Conservation (phyloP, 2,113 vertebrate species). For the Danionella cerebrum region DNA sequence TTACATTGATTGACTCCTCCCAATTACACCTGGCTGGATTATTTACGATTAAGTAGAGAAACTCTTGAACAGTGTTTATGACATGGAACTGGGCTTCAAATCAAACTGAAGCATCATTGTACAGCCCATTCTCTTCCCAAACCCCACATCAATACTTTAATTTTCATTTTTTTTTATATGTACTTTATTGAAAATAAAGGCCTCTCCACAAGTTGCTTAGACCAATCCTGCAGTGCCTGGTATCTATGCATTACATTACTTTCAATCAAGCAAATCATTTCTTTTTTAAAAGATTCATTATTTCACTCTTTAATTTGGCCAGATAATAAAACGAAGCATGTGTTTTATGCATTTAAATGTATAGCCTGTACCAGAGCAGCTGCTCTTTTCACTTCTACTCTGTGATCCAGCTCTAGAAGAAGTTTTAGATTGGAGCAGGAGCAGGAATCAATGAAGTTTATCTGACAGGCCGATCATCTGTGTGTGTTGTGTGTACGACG, state of each 20-base stretch:
- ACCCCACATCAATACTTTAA: background rate
- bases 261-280: background rate
- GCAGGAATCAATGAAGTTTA: slow-evolving; percentile 7
- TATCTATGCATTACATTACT: background rate
- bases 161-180: background rate
- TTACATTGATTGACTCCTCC: too few relatives aligned
- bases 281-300: background rate
- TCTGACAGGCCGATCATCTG: slow-evolving; percentile 18
- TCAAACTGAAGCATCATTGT: too few relatives aligned
- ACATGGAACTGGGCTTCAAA: too few relatives aligned
- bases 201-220: background rate
- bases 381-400: background rate
- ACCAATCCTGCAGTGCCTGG: background rate
- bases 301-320: background rate
- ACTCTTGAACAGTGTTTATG: too few relatives aligned
- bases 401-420: background rate
- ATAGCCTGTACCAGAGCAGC: background rate
- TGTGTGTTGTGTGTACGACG: slow-evolving; percentile 1
- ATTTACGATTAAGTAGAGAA: too few relatives aligned
- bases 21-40: too few relatives aligned
- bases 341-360: background rate
- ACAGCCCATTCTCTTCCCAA: too few relatives aligned
- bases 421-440: background rate
- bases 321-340: background rate
- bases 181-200: background rate